Evolutionary conservation across 2,797 vertebrate genomes (phyloP), one percentile per base, ranked within the genome.

Genomic region (Delichon dasypus): DNA sequence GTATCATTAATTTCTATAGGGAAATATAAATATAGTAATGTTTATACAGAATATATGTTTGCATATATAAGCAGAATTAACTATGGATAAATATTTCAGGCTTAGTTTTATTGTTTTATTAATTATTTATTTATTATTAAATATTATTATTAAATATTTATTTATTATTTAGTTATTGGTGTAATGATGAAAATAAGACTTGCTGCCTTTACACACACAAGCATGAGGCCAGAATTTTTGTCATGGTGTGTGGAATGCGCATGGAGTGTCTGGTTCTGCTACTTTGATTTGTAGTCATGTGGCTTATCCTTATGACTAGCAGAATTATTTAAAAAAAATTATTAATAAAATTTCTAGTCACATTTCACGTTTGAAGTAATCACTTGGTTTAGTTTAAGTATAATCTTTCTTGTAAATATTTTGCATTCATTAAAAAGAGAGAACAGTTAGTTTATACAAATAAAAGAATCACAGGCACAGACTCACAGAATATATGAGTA

Each of bases 341-440:
- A 93, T 94, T 66, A 95, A 77, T 88, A 21, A 94, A 93, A 42
- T 91, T 97, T 90, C 85, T 95, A 95, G 92, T 70, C 62, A 96
- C 97, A 94, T 61, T 86, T 60, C 80, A 40, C 36, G 58, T 94
- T 97, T 95, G 86, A 96, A 96, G 36, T 80, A 91, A 96, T 94
- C 67, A 58, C 29, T 90, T 82, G 85, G 89, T 29, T 71, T 91
- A 93, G 90, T 96, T 95, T 92, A 94, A 88, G 83, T 94, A 94
- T 82, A 95, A 44, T 94, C 72, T 96, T 96, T 96, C 79, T 73
- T 91, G 88, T 92, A 95, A 96, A 95, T 88, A 94, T 90, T 97
- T 97, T 91, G 50, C 87, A 65, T 88, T 95, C 62, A 92, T 95
- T 94, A 94, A 88, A 91, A 96, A 92, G 75, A 79, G 45, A 89